Conservation (phyloP, 2,797 vertebrate genomes). For the Acomys russatus region DNA sequence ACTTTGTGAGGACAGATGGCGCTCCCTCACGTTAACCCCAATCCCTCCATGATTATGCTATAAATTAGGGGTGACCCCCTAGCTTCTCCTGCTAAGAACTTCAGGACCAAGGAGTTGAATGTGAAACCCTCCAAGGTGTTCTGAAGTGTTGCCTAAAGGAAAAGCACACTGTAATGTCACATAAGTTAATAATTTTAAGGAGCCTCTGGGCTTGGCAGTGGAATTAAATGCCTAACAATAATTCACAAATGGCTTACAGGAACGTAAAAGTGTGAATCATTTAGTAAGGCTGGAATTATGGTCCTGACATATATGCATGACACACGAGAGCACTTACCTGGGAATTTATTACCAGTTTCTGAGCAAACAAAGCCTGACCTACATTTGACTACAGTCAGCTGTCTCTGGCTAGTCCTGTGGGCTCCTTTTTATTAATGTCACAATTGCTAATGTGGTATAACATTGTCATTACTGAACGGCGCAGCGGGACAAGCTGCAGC, state of each 20-base stretch:
- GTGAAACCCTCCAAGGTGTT: conserved; percentile 86
- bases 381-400: conserved; percentile 92
- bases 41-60: conserved; percentile 80
- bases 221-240: conserved; percentile 91
- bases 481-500: conserved; percentile 89
- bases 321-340: conserved; percentile 91
- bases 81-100: conserved; percentile 86
- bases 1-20: conserved; percentile 81
- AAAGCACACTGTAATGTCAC: conserved; percentile 87
- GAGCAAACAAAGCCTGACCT: conserved; percentile 92
- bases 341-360: conserved; percentile 91
- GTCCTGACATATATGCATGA: conserved; percentile 89
- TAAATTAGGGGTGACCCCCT: conserved; percentile 83
- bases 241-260: conserved; percentile 89
- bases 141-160: conserved; percentile 84
- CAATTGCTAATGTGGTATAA: conserved; percentile 91
- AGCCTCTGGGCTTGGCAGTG: conserved; percentile 86
- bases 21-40: conserved; percentile 81
- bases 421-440: conserved; percentile 92
- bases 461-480: conserved; percentile 90
- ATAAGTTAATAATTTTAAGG: conserved; percentile 90
- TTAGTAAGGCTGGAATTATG: conserved; percentile 88
- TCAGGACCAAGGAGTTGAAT: conserved; percentile 85
- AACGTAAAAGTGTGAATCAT: conserved; percentile 90
- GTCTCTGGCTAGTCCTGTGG: conserved; percentile 90